Base-by-base conservation (phyloP, 2,113 vertebrate species). In the Pseudorasbora parva region DNA sequence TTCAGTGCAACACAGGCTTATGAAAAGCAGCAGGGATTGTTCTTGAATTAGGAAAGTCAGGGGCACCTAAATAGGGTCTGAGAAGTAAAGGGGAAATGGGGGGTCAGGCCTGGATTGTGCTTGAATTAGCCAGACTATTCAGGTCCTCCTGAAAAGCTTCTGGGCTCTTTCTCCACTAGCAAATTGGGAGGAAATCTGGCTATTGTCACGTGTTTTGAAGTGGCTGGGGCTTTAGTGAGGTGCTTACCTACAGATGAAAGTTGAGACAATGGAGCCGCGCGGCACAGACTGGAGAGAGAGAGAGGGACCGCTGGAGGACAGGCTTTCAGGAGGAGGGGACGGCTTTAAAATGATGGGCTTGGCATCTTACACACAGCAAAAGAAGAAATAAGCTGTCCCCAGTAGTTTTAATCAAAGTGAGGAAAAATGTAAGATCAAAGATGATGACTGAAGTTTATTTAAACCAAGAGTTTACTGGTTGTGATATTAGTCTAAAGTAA, bases 11-110 rank as follows among this genome's bases (percentile, higher is more conserved):
- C 90, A 87, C 87, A 91, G 88, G 93, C 87, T 91, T 93, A 93
- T 89, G 91, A 94, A 93, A 92, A 91, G 91, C 92, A 93, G 93
- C 93, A 91, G 84, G 95, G 95, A 96, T 95, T 95, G 95, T 94
- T 92, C 94, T 90, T 91, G 94, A 96, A 96, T 97, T 96, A 96
- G 94, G 89, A 94, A 94, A 97, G 96, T 97, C 96, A 97, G 96
- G 93, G 94, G 92, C 91, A 90, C 88, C 93, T 95, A 94, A 96
- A 95, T 94, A 95, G 92, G 94, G 92, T 87, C 92, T 87, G 94
- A 93, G 90, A 89, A 91, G 90, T 92, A 94, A 83, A 85, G 82
- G 93, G 95, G 95, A 95, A 96, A 95, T 93, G 94, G 95, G 94
- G 93, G 95, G 95, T 93, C 94, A 93, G 94, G 93, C 92, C 91